Evolutionary conservation across 2,113 vertebrate genomes (phyloP).

Genomic region (Zosterops borbonicus): DNA sequence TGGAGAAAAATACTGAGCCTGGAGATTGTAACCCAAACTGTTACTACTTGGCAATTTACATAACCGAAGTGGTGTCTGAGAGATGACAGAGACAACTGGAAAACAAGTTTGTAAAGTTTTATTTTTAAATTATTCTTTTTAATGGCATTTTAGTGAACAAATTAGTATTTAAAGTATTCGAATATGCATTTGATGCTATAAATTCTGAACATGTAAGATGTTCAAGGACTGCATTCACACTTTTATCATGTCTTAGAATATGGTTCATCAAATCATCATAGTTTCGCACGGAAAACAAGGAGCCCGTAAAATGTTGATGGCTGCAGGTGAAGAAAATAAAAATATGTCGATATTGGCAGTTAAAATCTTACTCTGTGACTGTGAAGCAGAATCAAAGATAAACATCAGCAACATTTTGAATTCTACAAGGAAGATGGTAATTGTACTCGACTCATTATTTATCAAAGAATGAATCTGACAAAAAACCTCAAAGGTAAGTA

Average conservation of each 20-base stretch:
- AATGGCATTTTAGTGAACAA: not conserved
- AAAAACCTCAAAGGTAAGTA: not conserved
- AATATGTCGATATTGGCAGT: not conserved
- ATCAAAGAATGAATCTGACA: constrained; percentile 14
- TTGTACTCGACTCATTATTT: constrained; percentile 30
- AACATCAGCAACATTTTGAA: not conserved
- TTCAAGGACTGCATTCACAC: not conserved
- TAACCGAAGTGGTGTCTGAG: not conserved
- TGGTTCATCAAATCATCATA: not conserved
- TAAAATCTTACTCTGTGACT: not conserved
- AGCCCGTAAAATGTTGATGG: not conserved
- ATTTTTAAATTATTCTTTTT: not conserved
- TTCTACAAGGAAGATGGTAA: not conserved
- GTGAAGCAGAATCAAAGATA: not conserved
- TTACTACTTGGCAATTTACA: not conserved
- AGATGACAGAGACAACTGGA: not conserved
- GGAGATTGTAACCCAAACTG: not conserved
- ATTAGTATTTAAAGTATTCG: not conserved
- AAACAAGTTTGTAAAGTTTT: not conserved
- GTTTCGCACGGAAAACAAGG: not conserved
- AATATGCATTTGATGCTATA: not conserved
- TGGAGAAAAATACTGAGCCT: not conserved
- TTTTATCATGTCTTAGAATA: not conserved
- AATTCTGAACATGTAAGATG: not conserved
- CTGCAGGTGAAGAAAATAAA: not conserved